Evolutionary conservation across 2,797 vertebrate species (phyloP).

Genomic region (Meda fulgida): DNA sequence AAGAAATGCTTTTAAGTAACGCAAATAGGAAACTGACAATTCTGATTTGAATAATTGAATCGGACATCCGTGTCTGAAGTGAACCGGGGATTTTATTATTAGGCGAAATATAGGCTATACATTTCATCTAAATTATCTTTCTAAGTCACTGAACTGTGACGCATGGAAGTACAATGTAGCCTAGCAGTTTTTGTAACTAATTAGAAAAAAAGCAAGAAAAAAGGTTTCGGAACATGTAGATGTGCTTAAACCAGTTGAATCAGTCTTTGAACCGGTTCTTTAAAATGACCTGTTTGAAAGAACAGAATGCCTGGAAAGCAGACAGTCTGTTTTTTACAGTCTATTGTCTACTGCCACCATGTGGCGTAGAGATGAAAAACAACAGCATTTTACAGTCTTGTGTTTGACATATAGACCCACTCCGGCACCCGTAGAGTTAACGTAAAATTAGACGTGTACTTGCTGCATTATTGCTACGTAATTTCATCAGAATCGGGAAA

Average conservation of each 20-base stretch:
- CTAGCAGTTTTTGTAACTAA: background rate
- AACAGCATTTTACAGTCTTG: background rate
- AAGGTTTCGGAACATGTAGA: background rate
- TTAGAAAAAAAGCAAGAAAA: too few relatives aligned
- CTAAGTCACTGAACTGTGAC: background rate
- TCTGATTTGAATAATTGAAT: too few relatives aligned
- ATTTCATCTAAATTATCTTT: background rate
- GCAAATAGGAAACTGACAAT: too few relatives aligned
- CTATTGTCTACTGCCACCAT: conserved; percentile 57
- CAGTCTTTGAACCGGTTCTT: background rate
- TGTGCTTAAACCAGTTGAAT: background rate
- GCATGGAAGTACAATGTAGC: background rate
- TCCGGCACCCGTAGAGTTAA: conserved; percentile 67
- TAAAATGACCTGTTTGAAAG: background rate
- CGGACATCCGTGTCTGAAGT: too few relatives aligned
- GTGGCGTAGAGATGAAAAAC: conserved; percentile 41
- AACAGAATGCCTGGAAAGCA: background rate
- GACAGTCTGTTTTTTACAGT: conserved; percentile 12
- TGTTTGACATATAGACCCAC: conserved; percentile 56
- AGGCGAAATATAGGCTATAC: too few relatives aligned
- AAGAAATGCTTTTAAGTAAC: too few relatives aligned
- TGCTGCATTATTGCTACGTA: conserved; percentile 55
- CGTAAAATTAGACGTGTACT: conserved; percentile 76
- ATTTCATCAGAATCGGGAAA: conserved; percentile 27
- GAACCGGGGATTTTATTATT: too few relatives aligned